phyloP scores from a whole-genome alignment of 2,797 vertebrate species.

The Alosa sapidissima region DNA sequence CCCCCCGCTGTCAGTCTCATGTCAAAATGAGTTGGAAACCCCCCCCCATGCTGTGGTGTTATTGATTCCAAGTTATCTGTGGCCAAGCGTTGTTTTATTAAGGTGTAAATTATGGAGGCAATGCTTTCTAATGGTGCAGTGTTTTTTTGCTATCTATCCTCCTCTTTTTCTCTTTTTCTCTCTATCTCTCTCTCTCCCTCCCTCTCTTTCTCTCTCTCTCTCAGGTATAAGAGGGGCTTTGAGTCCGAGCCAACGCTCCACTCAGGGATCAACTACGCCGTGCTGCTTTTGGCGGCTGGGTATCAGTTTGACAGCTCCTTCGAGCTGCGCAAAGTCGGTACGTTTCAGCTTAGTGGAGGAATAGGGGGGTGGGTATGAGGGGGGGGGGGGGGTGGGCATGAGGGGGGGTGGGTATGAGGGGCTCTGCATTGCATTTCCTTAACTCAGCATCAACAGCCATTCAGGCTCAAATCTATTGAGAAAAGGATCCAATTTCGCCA shows the following conservation, averaged over 20 bases:
- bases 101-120: background rate
- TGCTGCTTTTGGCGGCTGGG: slow-evolving; percentile 92
- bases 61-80: background rate
- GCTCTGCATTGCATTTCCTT: background rate
- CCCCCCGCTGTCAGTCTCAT: background rate
- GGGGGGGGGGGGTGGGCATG: no score
- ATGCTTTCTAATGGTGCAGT: background rate
- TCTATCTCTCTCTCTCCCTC: background rate
- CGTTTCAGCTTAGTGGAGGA: background rate
- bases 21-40: background rate
- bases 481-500: background rate
- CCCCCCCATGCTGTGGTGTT: background rate
- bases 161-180: background rate
- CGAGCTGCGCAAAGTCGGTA: slow-evolving; percentile 98
- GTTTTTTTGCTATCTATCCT: background rate
- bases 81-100: background rate
- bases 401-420: no score
- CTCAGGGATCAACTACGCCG: slow-evolving; percentile 96
- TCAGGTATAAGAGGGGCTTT: slow-evolving; percentile 95
- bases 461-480: background rate
- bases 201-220: slow-evolving; percentile 53
- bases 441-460: background rate
- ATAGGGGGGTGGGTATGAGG: no score
- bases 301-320: slow-evolving; percentile 96
- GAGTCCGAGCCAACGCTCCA: slow-evolving; percentile 96